These are phyloP conservation scores for Amaurobius ferox DNA, from an alignment of 2,888 invertebrate genomes.

Conservation along the genomic window DNA sequence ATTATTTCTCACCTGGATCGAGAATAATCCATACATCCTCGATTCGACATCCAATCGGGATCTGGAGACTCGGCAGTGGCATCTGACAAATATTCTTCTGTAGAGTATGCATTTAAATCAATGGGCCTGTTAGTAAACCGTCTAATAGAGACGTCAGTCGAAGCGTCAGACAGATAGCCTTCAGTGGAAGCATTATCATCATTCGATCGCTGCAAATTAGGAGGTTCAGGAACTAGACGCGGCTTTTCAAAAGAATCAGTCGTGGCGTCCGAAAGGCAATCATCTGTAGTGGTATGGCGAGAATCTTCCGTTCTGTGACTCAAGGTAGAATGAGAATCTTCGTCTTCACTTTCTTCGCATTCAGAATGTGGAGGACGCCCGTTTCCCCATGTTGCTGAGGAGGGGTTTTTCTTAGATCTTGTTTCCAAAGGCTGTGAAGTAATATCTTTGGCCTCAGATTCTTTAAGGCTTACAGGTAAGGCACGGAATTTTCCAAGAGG, in stretches of 20 bases:
- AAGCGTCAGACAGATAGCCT: conserved; percentile 57
- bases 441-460: background rate
- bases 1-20: background rate
- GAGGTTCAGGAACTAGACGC: background rate
- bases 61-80: conserved; percentile 64
- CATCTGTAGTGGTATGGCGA: conserved; percentile 64
- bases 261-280: conserved; percentile 60
- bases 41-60: conserved; percentile 50
- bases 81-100: conserved; percentile 59
- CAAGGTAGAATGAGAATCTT: conserved; percentile 65
- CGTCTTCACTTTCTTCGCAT: conserved; percentile 57
- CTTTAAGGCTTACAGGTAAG: conserved; percentile 27
- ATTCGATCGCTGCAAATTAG: background rate
- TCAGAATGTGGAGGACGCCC: conserved; percentile 12
- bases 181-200: conserved; percentile 58
- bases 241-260: conserved; percentile 67
- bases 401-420: background rate
- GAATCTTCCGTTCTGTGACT: conserved; percentile 75
- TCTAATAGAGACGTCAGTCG: conserved; percentile 54
- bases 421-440: background rate
- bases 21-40: conserved; percentile 10
- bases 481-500: conserved; percentile 47
- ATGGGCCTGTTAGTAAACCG: conserved; percentile 24
- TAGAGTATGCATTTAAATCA: conserved; percentile 28
- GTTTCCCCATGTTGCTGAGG: background rate